Evolutionary conservation across 2,888 invertebrate genomes (phyloP).

Genomic region (Cryptocheilus praepositus): DNA sequence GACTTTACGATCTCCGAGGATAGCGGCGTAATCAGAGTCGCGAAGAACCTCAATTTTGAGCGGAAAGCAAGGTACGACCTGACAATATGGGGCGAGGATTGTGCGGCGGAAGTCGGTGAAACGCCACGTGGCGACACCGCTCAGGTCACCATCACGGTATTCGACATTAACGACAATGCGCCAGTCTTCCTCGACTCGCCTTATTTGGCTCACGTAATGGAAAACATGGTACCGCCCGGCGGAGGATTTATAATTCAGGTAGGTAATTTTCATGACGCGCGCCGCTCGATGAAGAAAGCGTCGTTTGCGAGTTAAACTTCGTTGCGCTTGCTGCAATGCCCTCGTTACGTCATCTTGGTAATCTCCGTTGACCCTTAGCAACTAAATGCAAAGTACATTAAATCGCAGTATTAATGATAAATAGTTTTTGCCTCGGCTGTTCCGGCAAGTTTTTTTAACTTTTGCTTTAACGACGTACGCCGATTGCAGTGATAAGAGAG

Average conservation of each 20-base stretch:
- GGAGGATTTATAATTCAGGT: constrained; percentile 80
- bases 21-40: constrained; percentile 91
- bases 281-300: no score
- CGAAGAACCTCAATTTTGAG: constrained; percentile 95
- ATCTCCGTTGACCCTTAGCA: no score
- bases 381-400: not conserved
- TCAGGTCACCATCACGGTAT: constrained; percentile 88
- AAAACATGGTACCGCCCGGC: constrained; percentile 88
- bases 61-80: constrained; percentile 89
- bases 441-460: no score
- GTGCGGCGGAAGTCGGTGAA: constrained; percentile 82
- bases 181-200: constrained; percentile 97
- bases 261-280: no score
- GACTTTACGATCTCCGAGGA: constrained; percentile 95
- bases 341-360: no score
- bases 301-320: no score
- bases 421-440: no score
- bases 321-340: no score
- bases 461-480: no score
- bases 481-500: no score
- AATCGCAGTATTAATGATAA: not conserved
- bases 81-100: constrained; percentile 91
- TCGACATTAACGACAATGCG: constrained; percentile 95
- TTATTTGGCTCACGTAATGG: constrained; percentile 94
- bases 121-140: constrained; percentile 82